These are phyloP conservation scores for Masticophis lateralis DNA, from an alignment of 2,797 vertebrate species.

Conservation along the genomic window DNA sequence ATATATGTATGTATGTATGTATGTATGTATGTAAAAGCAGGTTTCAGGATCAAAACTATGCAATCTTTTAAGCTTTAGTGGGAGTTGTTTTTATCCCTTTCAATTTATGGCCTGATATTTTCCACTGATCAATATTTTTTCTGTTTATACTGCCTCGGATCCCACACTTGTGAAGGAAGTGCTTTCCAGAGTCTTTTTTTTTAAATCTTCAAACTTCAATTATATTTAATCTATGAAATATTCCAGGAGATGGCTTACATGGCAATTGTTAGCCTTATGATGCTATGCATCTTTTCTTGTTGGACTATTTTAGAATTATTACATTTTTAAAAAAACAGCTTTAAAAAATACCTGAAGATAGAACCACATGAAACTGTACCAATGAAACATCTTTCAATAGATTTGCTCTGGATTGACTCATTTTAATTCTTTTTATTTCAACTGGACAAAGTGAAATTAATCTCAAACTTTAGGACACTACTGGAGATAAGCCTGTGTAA, in stretches of 20 bases:
- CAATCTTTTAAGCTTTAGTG: not conserved
- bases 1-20: no score
- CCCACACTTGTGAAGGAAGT: not conserved
- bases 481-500: not conserved
- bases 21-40: not conserved
- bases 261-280: not conserved
- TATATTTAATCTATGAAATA: not conserved
- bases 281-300: not conserved
- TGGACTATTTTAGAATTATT: not conserved
- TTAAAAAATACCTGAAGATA: not conserved
- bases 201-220: not conserved
- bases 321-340: not conserved
- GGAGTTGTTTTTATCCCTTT: not conserved
- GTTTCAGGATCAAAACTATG: not conserved
- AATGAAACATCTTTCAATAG: not conserved
- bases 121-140: not conserved
- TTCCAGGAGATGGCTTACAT: not conserved
- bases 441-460: not conserved
- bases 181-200: not conserved
- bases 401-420: not conserved
- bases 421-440: not conserved
- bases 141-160: not conserved
- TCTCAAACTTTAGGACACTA: not conserved
- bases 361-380: not conserved
- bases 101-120: not conserved